phyloP scores from a whole-genome alignment of 2,113 vertebrate genomes.

The Percopsis transmontana region DNA sequence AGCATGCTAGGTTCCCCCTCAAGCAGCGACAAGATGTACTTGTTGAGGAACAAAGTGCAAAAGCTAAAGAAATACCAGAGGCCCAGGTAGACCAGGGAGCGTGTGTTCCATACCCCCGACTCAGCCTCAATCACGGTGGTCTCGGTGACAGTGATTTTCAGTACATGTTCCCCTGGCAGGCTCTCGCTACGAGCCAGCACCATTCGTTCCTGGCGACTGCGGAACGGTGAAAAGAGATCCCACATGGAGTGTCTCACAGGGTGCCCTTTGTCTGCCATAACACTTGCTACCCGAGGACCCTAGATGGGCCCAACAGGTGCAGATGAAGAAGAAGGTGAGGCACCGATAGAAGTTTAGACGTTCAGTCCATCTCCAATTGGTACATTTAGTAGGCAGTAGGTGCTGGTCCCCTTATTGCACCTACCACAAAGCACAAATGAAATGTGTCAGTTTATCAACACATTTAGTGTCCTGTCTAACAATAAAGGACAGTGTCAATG shows the following conservation, averaged over 20 bases:
- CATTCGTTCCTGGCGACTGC: slow-evolving; percentile 79
- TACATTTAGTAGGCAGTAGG: background rate
- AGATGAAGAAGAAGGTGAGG: background rate
- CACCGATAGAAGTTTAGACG: background rate
- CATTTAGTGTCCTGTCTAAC: background rate
- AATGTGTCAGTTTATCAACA: background rate
- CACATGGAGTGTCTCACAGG: slow-evolving; percentile 54
- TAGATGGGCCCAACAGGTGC: slow-evolving; percentile 18
- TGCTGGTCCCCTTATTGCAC: background rate
- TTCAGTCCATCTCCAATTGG: slow-evolving; percentile 47
- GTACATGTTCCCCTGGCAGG: slow-evolving; percentile 81
- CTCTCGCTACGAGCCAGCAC: slow-evolving; percentile 83
- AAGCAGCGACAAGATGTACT: slow-evolving; percentile 92
- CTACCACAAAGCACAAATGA: background rate
- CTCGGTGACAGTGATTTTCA: slow-evolving; percentile 93
- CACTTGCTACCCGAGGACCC: slow-evolving; percentile 11
- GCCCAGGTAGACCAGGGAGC: slow-evolving; percentile 84
- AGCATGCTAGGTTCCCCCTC: slow-evolving; percentile 94
- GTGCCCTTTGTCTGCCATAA: slow-evolving; percentile 61
- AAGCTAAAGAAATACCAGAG: slow-evolving; percentile 98
- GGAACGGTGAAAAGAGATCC: slow-evolving; percentile 70
- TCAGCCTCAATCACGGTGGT: slow-evolving; percentile 90
- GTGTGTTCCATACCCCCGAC: slow-evolving; percentile 86
- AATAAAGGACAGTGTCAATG: too few relatives aligned
- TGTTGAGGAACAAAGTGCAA: slow-evolving; percentile 97